Conservation (phyloP, 2,888 invertebrate genomes). For the Adelphocoris suturalis region DNA sequence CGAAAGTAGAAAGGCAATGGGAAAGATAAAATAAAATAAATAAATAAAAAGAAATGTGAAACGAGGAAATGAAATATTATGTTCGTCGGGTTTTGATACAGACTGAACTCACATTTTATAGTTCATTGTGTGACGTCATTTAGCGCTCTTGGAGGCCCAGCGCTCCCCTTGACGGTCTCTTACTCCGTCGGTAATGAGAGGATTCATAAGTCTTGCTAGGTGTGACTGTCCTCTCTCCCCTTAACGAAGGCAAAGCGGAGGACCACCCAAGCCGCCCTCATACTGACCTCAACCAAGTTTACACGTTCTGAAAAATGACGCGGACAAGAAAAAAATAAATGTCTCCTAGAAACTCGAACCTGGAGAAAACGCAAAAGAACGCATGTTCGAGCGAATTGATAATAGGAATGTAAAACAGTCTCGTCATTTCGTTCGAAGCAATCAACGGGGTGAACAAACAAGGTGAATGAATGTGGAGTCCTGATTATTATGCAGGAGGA, state of each 20-base stretch:
- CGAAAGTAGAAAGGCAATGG: too few species aligned
- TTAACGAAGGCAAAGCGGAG: constrained; percentile 43
- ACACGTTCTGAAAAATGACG: constrained; percentile 28
- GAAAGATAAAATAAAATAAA: too few species aligned
- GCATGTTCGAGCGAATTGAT: neutral
- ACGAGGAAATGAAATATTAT: too few species aligned
- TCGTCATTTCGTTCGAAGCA: neutral
- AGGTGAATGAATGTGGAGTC: constrained; percentile 7
- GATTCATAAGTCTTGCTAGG: constrained; percentile 62
- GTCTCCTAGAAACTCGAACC: neutral
- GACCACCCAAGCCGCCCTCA: constrained; percentile 51
- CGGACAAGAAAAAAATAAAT: neutral
- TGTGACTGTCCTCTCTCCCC: constrained; percentile 25
- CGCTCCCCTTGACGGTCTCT: constrained; percentile 37
- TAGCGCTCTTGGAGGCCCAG: neutral
- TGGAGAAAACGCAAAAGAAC: neutral
- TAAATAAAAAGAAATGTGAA: too few species aligned
- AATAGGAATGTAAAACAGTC: constrained; percentile 1
- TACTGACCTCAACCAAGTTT: neutral
- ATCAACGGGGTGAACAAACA: constrained; percentile 1
- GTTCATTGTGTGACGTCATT: constrained; percentile 36
- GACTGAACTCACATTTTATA: neutral
- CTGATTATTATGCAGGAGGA: neutral
- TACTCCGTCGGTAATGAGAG: constrained; percentile 49
- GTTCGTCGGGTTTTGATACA: neutral